phyloP scores from a whole-genome alignment of 2,888 invertebrate genomes.

The Leptinotarsa juncta region DNA sequence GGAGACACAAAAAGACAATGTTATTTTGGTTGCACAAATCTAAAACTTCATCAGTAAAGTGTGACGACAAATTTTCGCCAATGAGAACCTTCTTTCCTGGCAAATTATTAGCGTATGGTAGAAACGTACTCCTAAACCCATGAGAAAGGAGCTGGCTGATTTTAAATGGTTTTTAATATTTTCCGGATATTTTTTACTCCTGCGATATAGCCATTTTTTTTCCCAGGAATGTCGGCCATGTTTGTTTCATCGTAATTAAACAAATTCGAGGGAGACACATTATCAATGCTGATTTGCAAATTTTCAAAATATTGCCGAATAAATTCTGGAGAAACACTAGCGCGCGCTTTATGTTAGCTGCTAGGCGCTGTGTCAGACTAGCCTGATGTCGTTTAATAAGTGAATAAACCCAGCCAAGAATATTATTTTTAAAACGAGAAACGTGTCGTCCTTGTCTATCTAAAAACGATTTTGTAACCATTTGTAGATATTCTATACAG shows the following conservation, averaged over 20 bases:
- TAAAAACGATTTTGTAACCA: constrained; percentile 42
- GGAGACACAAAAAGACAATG: constrained; percentile 34
- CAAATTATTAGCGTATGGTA: constrained; percentile 39
- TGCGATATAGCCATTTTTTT: constrained; percentile 47
- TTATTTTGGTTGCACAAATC: constrained; percentile 28
- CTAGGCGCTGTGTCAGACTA: constrained; percentile 34
- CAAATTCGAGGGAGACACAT: constrained; percentile 1
- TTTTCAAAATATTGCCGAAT: constrained; percentile 48
- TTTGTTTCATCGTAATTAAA: constrained; percentile 31
- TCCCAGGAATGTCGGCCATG: constrained; percentile 37
- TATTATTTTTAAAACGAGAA: constrained; percentile 38
- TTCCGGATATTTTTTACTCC: constrained; percentile 42
- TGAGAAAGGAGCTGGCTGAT: constrained; percentile 38
- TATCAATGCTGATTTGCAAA: constrained; percentile 22
- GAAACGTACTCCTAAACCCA: constrained; percentile 30
- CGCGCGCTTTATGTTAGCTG: constrained; percentile 38
- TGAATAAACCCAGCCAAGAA: constrained; percentile 37
- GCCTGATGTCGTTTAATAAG: constrained; percentile 37
- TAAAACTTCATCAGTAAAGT: constrained; percentile 31
- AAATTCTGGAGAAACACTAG: constrained; percentile 31
- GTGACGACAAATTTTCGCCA: constrained; percentile 54
- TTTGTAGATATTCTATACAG: constrained; percentile 40
- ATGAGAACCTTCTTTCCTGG: constrained; percentile 39
- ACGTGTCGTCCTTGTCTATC: constrained; percentile 40
- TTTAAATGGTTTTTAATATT: no score